Base-by-base conservation (phyloP, 2,888 invertebrate species). In the Dolichopus griseipennis region DNA sequence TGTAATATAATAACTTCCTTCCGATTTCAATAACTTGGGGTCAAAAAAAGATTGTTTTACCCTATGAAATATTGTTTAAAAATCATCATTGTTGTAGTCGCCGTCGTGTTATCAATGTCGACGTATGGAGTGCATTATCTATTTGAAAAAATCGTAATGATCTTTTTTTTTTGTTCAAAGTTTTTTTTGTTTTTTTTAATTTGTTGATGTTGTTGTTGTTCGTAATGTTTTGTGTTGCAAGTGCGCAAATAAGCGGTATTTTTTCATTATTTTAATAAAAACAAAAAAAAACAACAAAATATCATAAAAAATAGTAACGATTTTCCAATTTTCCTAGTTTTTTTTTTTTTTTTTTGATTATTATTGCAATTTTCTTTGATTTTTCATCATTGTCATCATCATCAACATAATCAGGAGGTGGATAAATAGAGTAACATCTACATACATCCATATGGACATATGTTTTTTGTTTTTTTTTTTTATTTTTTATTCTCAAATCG, bases 61-160 rank as follows among this genome's bases (percentile, higher is more conserved):
- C 27, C 5, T 27, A 27, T 27, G 5, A 27, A 27, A 2, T 5
- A 27, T 27, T 27, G 5, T 27, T 4, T 27, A 27, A 27, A 27
- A 27, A 27, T 27, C 27, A 27, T 27, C 27, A 5, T 27, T 10
- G 8, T 37, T 37, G 37, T 52, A 6, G 52, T 52, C 52, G 52
- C 52, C 52, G 52, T 52, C n/a, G 52, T n/a, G n/a, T 52, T 52
- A 52, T 52, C 52, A 18, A 52, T 52, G 52, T 52, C 52, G 52
- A 52, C 52, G 52, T 52, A 52, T 52, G 52, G 52, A 52, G 27
- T 27, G 52, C 52, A 52, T 52, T 52, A 52, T 52, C 52, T 52
- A 3, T 15, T 52, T 52, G 15, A 52, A 52, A 52, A 41, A 52
- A 52, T 52, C 52, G 18, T 52, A 52, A 52, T 52, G 15, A 52